A percentile compares a stretch with the other conserved stretches of the same genome.
phyloP scores from a whole-genome alignment of 2,797 vertebrate species.

The Somateria mollissima region DNA sequence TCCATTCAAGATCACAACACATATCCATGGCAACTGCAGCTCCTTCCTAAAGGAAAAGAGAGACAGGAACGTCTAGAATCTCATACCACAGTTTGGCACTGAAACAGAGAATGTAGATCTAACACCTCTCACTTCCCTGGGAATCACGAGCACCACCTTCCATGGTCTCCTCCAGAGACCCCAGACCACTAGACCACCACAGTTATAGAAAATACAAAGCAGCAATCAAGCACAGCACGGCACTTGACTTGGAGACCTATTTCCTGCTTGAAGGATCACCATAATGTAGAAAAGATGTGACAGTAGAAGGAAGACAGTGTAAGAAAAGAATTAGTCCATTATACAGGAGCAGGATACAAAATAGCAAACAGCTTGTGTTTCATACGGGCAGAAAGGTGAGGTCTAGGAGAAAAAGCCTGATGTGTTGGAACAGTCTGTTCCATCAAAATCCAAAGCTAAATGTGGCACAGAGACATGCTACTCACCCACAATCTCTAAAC shows the following conservation, averaged over 20 bases:
- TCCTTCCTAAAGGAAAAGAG: constrained; percentile 2
- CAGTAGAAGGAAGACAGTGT: not conserved
- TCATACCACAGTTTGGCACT: not conserved
- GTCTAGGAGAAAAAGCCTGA: not conserved
- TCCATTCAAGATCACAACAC: not conserved
- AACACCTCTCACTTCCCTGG: not conserved
- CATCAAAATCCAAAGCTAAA: constrained; percentile 36
- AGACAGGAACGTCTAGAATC: not conserved
- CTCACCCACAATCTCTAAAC: constrained; percentile 52
- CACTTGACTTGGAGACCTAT: not conserved
- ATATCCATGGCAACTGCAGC: constrained; percentile 28
- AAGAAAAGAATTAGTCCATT: not conserved
- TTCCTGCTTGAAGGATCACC: not conserved
- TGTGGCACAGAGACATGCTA: constrained; percentile 12
- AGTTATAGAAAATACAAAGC: not conserved
- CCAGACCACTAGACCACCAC: not conserved
- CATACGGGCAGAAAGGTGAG: constrained; percentile 47
- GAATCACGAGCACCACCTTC: not conserved
- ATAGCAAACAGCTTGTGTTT: constrained; percentile 35
- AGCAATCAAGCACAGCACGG: not conserved
- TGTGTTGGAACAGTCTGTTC: constrained; percentile 16
- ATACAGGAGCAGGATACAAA: not conserved
- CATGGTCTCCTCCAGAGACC: not conserved
- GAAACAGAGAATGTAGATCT: not conserved
- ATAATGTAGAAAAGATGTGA: not conserved